Evolutionary conservation across 2,888 invertebrate species (phyloP).

Genomic region (Dryadula phaetusa): DNA sequence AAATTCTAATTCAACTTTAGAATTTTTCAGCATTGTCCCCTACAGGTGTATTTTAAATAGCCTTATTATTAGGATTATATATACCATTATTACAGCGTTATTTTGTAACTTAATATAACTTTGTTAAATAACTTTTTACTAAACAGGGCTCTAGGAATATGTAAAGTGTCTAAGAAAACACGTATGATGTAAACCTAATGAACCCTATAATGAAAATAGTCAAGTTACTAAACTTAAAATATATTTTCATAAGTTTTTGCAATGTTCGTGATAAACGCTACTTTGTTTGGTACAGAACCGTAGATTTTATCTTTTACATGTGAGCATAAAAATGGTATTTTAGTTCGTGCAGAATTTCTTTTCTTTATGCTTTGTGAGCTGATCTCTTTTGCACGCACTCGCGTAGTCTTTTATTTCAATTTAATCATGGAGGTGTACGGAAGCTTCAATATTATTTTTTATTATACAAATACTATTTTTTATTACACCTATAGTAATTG

Average conservation of each 20-base stretch:
- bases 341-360: slow-evolving; percentile 52
- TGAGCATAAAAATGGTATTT: slow-evolving; percentile 67
- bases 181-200: too few relatives aligned
- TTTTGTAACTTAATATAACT: too few relatives aligned
- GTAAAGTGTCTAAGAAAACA: too few relatives aligned
- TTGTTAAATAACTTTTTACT: too few relatives aligned
- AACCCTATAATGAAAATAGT: neutral
- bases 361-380: slow-evolving; percentile 63
- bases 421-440: slow-evolving; percentile 37
- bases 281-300: slow-evolving; percentile 59
- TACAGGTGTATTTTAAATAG: too few relatives aligned
- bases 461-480: slow-evolving; percentile 26
- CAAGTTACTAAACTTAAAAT: slow-evolving; percentile 14
- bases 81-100: too few relatives aligned
- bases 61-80: too few relatives aligned
- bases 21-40: too few relatives aligned
- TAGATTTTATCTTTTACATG: slow-evolving; percentile 65
- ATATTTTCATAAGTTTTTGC: slow-evolving; percentile 57
- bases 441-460: slow-evolving; percentile 39
- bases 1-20: too few relatives aligned
- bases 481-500: too few relatives aligned
- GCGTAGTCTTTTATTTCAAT: slow-evolving; percentile 51
- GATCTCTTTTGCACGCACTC: slow-evolving; percentile 70
- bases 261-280: slow-evolving; percentile 66
- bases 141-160: too few relatives aligned